phyloP scores from a whole-genome alignment of 2,113 vertebrate genomes.

The Halichoeres trimaculatus region DNA sequence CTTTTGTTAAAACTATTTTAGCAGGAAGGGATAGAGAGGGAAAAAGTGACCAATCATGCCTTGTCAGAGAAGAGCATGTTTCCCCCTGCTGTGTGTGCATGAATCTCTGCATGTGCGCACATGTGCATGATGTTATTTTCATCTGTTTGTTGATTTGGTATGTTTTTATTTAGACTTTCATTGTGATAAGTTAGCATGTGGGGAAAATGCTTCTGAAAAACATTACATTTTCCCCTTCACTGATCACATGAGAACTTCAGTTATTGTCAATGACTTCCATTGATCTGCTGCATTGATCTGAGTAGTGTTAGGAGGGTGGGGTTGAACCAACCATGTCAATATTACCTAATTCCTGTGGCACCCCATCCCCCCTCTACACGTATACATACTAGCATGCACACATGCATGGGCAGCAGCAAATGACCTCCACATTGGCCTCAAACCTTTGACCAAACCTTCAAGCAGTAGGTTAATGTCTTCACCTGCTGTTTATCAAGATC shows the following conservation, averaged over 20 bases:
- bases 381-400: conserved; percentile 31
- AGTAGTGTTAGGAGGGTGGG: conserved; percentile 64
- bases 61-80: conserved; percentile 66
- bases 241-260: conserved; percentile 77
- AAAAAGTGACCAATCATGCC: conserved; percentile 80
- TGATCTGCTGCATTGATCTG: conserved; percentile 75
- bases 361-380: conserved; percentile 52
- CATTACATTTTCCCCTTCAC: conserved; percentile 70
- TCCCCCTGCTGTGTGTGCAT: conserved; percentile 34
- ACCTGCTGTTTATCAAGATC: conserved; percentile 32
- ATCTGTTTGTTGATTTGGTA: not conserved
- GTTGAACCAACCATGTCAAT: conserved; percentile 72
- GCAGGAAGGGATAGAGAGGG: conserved; percentile 78
- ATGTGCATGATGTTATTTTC: not conserved
- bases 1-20: conserved; percentile 84
- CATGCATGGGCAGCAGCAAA: conserved; percentile 51
- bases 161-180: conserved; percentile 5
- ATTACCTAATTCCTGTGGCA: conserved; percentile 72
- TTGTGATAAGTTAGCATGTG: conserved; percentile 27
- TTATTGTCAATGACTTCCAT: conserved; percentile 79
- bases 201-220: conserved; percentile 46
- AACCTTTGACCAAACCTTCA: conserved; percentile 40
- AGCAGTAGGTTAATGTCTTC: conserved; percentile 35
- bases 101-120: conserved; percentile 14
- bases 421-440: conserved; percentile 68